Conservation (phyloP, 2,888 invertebrate genomes). For the Pterobdella sp. region DNA sequence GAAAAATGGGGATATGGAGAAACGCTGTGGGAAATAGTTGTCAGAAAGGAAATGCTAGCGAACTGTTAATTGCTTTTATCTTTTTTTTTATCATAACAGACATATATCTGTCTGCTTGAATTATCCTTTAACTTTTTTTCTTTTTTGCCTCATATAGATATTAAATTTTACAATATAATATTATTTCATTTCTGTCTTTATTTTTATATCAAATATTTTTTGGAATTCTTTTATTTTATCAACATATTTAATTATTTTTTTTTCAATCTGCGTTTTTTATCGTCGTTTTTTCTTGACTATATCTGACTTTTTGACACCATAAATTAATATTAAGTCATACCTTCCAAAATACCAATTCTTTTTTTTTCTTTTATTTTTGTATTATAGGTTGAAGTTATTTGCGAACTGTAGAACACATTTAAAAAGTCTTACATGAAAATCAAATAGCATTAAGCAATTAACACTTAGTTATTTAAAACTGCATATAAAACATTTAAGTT, state of each 20-base stretch:
- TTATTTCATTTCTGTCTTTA: neutral
- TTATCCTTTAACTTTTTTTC: neutral
- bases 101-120: neutral
- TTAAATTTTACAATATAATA: neutral
- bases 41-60: neutral
- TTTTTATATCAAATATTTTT: neutral
- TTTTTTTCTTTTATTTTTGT: no score
- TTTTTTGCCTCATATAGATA: neutral
- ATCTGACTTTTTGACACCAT: neutral
- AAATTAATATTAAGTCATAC: slow-evolving; percentile 3
- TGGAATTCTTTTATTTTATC: neutral
- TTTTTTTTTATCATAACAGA: neutral
- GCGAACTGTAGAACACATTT: no score
- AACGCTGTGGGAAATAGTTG: neutral
- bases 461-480: no score
- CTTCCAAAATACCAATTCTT: neutral
- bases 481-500: no score
- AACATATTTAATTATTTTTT: neutral
- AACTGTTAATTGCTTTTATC: neutral
- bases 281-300: neutral
- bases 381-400: no score
- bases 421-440: no score
- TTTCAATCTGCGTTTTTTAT: neutral
- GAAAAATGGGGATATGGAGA: no score
- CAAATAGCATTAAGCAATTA: no score